Percentiles rank a stretch among this genome's conserved stretches.
Conservation (phyloP, 2,888 invertebrate species). For the Chalcis sispes region DNA sequence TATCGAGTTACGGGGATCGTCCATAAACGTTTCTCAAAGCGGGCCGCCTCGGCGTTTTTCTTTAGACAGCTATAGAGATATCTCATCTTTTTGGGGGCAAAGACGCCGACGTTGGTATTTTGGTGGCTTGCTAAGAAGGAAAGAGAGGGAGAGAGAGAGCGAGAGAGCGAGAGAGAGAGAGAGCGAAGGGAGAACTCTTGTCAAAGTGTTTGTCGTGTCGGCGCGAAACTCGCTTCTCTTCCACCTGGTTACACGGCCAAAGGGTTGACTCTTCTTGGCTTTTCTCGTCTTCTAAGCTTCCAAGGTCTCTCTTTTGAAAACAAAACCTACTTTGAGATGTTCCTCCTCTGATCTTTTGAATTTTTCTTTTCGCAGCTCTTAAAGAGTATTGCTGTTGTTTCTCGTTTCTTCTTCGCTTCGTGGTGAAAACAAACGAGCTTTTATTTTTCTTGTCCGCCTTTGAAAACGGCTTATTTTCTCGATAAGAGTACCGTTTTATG, state of each 20-base stretch:
- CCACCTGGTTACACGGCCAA: conserved; percentile 32
- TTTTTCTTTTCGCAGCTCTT: conserved; percentile 32
- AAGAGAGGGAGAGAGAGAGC: too few species aligned
- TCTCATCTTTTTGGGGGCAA: conserved; percentile 30
- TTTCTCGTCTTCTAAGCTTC: neutral
- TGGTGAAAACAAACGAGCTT: neutral
- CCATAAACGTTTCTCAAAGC: conserved; percentile 11
- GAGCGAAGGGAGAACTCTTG: conserved; percentile 6
- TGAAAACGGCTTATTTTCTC: neutral
- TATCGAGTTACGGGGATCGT: conserved; percentile 20
- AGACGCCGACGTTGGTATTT: conserved; percentile 44
- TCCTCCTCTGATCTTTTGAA: neutral
- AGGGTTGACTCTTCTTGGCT: conserved; percentile 42
- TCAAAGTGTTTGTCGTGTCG: conserved; percentile 25
- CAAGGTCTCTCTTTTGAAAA: conserved; percentile 13
- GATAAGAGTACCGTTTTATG: too few species aligned
- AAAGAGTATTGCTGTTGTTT: conserved; percentile 28
- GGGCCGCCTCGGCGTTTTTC: conserved; percentile 45
- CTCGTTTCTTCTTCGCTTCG: neutral
- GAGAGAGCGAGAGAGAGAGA: too few species aligned
- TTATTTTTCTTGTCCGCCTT: neutral
- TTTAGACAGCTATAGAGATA: conserved; percentile 40
- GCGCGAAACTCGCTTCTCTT: conserved; percentile 12
- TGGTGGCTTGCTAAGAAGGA: conserved; percentile 16
- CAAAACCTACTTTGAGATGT: conserved; percentile 20